Evolutionary conservation across 2,797 vertebrate species (phyloP), one percentile per base, ranked within the genome.

Genomic region (Acanthurus leucopareius): DNA sequence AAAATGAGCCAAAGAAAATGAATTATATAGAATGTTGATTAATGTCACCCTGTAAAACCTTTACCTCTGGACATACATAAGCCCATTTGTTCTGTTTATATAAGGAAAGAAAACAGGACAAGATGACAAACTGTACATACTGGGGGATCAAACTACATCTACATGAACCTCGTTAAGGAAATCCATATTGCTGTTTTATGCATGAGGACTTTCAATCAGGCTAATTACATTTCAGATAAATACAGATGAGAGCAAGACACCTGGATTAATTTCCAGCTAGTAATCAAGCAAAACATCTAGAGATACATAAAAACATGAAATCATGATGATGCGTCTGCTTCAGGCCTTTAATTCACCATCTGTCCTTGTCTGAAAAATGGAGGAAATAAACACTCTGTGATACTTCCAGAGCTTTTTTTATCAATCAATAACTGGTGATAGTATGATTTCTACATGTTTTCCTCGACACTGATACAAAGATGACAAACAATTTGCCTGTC

Each of bases 201-300:
- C 81, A 92, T 84, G 81, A 91, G 53, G 17, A 79, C 70, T 67
- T 90, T 84, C 92, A 91, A 89, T 93, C 89, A 85, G 48, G 45
- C 68, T 93, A 89, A 93, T 91, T 90, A 84, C 72, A 83, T 84
- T 77, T 63, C 28, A 58, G 62, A 66, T 59, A 85, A 73, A 89
- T 71, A 69, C 49, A 78, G 63, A 87, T 10, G 59, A 83, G 57
- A 60, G 61, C 40, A 71, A 82, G 69, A 83, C 81, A 84, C 64
- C 63, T 77, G 84, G 83, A 85, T 85, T 80, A 74, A 61, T 86
- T 77, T 73, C 52, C 75, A 76, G 67, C 32, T 44, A 42, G 69
- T 79, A 67, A 87, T 80, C 60, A 77, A 44, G 69, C 61, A 75
- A 80, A 90, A 74, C 76, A 83, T 69, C 52, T 35, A 57, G 68